Evolutionary conservation across 2,888 invertebrate species (phyloP).

Genomic region (Herminia tarsipennalis): DNA sequence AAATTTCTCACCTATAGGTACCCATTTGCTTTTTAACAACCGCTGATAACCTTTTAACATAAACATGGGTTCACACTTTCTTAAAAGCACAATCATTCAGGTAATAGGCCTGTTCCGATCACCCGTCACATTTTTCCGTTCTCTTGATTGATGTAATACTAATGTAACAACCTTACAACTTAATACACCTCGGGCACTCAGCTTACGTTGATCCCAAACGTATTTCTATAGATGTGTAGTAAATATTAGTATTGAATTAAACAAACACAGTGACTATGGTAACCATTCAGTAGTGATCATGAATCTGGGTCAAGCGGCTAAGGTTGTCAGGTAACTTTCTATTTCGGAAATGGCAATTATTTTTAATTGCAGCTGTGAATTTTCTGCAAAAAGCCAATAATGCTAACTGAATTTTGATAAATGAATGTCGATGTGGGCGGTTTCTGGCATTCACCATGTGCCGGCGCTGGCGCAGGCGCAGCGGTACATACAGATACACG

Average conservation of each 20-base stretch:
- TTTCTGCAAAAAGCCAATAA: constrained; percentile 9
- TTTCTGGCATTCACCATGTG: constrained; percentile 71
- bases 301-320: constrained; percentile 55
- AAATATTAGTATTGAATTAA: constrained; percentile 43
- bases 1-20: too few relatives aligned
- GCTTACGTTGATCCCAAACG: constrained; percentile 9
- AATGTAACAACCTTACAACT: constrained; percentile 32
- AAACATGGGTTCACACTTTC: too few relatives aligned
- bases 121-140: constrained; percentile 46
- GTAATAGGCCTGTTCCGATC: constrained; percentile 41
- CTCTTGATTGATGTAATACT: constrained; percentile 47
- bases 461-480: constrained; percentile 49
- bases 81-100: constrained; percentile 16
- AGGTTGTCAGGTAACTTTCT: constrained; percentile 46
- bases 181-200: constrained; percentile 13
- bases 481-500: constrained; percentile 58
- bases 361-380: constrained; percentile 22
- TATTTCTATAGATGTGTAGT: constrained; percentile 22
- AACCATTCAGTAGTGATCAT: constrained; percentile 52
- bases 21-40: too few relatives aligned
- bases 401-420: too few relatives aligned
- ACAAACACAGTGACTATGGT: constrained; percentile 52
- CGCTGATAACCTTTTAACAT: too few relatives aligned
- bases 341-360: constrained; percentile 29
- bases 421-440: constrained; percentile 65